These are phyloP conservation scores for Casuarius casuarius DNA, from an alignment of 2,113 vertebrate genomes.

Conservation along the genomic window DNA sequence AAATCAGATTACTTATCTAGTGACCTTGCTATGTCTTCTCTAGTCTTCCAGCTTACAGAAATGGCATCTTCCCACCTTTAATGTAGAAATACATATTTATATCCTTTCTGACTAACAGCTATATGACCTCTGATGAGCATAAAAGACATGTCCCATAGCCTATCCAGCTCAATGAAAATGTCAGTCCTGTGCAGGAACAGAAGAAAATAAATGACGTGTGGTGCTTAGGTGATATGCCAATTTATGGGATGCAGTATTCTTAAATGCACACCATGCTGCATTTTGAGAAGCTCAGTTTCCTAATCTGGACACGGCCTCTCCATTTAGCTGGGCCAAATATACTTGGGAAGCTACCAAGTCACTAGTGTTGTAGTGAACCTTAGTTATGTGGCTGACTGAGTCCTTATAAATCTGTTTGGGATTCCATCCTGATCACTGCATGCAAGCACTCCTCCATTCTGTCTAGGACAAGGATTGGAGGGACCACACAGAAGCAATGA, in stretches of 20 bases:
- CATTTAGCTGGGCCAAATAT: neutral
- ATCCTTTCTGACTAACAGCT: neutral
- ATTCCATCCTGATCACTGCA: constrained; percentile 34
- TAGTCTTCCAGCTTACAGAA: neutral
- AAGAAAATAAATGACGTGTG: neutral
- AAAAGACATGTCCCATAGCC: neutral
- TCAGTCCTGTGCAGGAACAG: neutral
- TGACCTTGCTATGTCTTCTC: neutral
- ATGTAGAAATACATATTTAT: neutral
- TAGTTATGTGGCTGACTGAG: neutral
- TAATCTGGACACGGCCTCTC: neutral
- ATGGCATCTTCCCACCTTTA: neutral
- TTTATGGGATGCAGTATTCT: neutral
- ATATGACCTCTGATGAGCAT: neutral
- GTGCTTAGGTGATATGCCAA: neutral
- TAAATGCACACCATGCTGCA: neutral
- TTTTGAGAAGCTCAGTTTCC: neutral
- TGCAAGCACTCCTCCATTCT: neutral
- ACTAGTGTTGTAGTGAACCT: neutral
- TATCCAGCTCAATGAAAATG: neutral
- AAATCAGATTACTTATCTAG: neutral
- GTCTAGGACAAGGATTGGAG: neutral
- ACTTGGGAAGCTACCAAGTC: neutral
- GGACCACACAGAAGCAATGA: constrained; percentile 31
- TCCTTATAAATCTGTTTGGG: neutral